These are phyloP conservation scores for Choreutis nemorana DNA, from an alignment of 2,888 invertebrate species.

Conservation along the genomic window DNA sequence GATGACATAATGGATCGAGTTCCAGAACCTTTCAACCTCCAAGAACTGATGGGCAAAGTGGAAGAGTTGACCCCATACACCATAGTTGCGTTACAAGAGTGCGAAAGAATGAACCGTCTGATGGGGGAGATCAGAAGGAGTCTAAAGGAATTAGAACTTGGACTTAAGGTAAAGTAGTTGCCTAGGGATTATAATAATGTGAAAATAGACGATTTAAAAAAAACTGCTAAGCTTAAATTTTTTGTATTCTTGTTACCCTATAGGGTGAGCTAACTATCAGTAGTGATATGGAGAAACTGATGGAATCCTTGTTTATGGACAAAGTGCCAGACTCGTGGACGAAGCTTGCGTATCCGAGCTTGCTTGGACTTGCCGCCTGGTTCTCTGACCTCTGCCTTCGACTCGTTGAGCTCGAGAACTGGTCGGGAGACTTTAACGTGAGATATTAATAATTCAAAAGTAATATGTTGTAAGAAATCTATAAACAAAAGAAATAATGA, in stretches of 20 bases:
- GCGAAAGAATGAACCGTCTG: conserved; percentile 92
- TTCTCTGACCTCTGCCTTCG: conserved; percentile 84
- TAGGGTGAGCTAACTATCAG: conserved; percentile 94
- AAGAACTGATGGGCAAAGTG: conserved; percentile 83
- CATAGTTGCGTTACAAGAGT: conserved; percentile 92
- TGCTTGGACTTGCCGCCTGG: conserved; percentile 85
- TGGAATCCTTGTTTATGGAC: conserved; percentile 88
- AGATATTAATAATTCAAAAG: conserved; percentile 12
- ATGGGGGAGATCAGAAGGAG: conserved; percentile 84
- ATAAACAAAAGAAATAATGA: background rate
- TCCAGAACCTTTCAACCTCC: conserved; percentile 87
- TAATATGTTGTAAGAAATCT: background rate
- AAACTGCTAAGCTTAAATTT: background rate
- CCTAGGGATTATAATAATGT: background rate
- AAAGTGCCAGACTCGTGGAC: conserved; percentile 88
- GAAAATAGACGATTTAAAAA: background rate
- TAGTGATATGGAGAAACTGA: conserved; percentile 87
- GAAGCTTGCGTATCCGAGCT: conserved; percentile 87
- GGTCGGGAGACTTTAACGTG: conserved; percentile 87
- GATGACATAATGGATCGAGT: conserved; percentile 91
- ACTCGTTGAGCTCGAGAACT: conserved; percentile 82
- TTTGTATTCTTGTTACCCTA: conserved; percentile 1
- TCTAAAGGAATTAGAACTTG: conserved; percentile 84
- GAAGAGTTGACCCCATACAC: conserved; percentile 92
- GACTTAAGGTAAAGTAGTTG: conserved; percentile 78